Conservation (phyloP, 2,888 invertebrate species). For the Phragmatobia fuliginosa region DNA sequence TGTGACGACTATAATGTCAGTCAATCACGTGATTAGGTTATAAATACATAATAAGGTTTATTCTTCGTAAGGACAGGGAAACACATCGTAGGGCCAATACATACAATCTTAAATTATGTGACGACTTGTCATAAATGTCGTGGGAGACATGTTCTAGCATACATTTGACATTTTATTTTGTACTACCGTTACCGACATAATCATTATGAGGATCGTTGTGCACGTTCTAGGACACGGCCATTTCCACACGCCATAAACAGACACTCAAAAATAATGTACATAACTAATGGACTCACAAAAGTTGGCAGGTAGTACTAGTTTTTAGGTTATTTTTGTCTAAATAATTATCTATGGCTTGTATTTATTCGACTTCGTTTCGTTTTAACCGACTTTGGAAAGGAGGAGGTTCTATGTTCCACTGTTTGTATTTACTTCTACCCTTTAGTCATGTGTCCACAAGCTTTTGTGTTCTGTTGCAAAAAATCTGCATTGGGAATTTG, state of each 20-base stretch:
- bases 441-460: neutral
- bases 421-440: no score
- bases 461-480: neutral
- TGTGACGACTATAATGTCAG: no score
- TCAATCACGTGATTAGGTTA: no score
- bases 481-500: neutral
- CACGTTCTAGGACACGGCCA: slow-evolving; percentile 19
- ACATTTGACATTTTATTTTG: slow-evolving; percentile 12
- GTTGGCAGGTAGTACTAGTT: neutral
- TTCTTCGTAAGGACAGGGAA: neutral
- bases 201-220: slow-evolving; percentile 16
- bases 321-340: neutral
- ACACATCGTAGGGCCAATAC: neutral
- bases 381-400: no score
- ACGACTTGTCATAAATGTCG: neutral
- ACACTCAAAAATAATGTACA: slow-evolving; percentile 9
- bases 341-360: neutral
- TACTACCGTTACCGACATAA: slow-evolving; percentile 20
- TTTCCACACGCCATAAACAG: slow-evolving; percentile 18
- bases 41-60: neutral
- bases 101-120: neutral
- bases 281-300: neutral
- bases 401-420: no score
- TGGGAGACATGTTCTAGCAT: slow-evolving; percentile 6
- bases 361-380: no score